Base-by-base conservation (phyloP, 30 jellyfish, hydroid and myxozoan species). In the Aurelia coerulea region DNA sequence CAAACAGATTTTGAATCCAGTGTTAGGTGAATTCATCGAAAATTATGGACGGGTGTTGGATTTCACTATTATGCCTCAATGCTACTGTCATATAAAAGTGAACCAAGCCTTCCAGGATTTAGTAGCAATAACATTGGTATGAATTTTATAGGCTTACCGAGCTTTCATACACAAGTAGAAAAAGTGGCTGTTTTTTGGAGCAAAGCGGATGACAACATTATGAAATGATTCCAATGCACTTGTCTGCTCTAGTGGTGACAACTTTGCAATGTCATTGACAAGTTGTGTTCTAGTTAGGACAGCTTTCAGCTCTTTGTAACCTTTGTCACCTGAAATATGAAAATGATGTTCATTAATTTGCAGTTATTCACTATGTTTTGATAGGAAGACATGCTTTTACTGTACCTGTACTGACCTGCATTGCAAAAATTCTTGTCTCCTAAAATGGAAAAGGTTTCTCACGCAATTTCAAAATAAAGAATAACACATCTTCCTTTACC, bases 201-300 rank as follows among this genome's bases (percentile, higher is more conserved):
- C 84, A 74, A 74, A 74, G 51, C 71, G 69, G 32, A 74, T 74
- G 37, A 74, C 71, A 52, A 56, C 56, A 68, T 56, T 74, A 42
- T 74, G 84, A 37, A 42, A 74, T 49, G 84, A 74, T 51, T 74
- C 84, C 23, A 74, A 46, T 15, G 84, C 69, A 51, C 84, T 74
- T 49, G 84, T 74, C 42, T 74, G 84, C 64, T 74, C 53, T 19
- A 74, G 18, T 19, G 84, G 84, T 16, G 84, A 74, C 16, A 74
- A 23, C 42, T 74, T 74, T 51, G 52, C 4, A 19, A 74, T 51
- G 56, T 74, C 84, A 19, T 73, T 73, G 4, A 73, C 84, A 16
- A 73, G 68, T 29, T 41, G 50, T 19, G 58, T 34, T 68, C 52
- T 73, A 34, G 84, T 37, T 37, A 73, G 65, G 52, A 9, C 69